These are phyloP conservation scores for Gila orcuttii DNA, from an alignment of 2,113 vertebrate genomes.

Conservation along the genomic window DNA sequence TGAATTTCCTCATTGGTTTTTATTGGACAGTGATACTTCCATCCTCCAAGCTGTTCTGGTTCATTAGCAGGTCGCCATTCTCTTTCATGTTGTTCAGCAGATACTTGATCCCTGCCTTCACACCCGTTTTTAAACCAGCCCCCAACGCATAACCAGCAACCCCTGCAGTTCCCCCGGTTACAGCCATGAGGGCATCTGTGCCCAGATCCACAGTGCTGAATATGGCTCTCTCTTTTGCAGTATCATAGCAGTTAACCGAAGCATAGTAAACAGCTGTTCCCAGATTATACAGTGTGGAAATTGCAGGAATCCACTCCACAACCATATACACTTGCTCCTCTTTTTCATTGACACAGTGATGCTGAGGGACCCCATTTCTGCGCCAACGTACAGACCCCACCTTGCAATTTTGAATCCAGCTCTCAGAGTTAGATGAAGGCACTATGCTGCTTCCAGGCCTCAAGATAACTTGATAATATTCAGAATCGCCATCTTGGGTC, in stretches of 20 bases:
- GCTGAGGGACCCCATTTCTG: constrained; percentile 46
- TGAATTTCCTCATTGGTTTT: neutral
- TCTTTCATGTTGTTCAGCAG: constrained; percentile 75
- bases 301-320: constrained; percentile 78
- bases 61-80: constrained; percentile 72
- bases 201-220: constrained; percentile 82
- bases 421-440: constrained; percentile 51
- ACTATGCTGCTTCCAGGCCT: constrained; percentile 60
- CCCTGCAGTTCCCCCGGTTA: constrained; percentile 66
- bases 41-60: constrained; percentile 71
- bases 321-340: constrained; percentile 76
- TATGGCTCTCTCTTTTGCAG: constrained; percentile 81
- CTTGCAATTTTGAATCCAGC: constrained; percentile 71
- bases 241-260: constrained; percentile 76
- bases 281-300: constrained; percentile 85
- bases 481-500: constrained; percentile 50
- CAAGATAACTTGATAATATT: constrained; percentile 63
- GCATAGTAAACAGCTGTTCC: constrained; percentile 89
- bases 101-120: constrained; percentile 78
- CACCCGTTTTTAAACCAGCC: constrained; percentile 77
- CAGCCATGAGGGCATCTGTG: constrained; percentile 78
- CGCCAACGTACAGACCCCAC: constrained; percentile 49
- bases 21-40: constrained; percentile 64
- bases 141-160: constrained; percentile 72
- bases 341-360: constrained; percentile 68